phyloP scores from a whole-genome alignment of 2,113 vertebrate genomes.

The Archocentrus centrarchus region DNA sequence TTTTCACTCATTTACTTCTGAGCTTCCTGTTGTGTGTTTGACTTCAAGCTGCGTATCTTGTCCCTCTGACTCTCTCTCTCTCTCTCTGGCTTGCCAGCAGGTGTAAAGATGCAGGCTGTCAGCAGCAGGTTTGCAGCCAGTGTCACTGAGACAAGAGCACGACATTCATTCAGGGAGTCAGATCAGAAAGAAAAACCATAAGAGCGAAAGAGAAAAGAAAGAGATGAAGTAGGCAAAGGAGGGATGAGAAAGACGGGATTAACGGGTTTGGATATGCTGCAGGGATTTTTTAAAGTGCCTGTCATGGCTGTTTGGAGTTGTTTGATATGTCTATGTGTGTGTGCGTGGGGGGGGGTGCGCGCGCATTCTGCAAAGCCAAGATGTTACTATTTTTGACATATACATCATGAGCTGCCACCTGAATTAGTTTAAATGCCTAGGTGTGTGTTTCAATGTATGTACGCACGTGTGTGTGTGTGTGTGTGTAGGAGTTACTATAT shows the following conservation, averaged over 20 bases:
- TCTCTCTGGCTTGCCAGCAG: slow-evolving; percentile 26
- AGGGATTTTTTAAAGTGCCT: slow-evolving; percentile 54
- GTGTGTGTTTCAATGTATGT: background rate
- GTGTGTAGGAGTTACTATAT: slow-evolving; percentile 14
- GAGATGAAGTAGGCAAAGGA: slow-evolving; percentile 53
- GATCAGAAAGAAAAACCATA: slow-evolving; percentile 15
- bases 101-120: slow-evolving; percentile 28
- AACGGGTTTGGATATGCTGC: slow-evolving; percentile 55
- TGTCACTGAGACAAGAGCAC: slow-evolving; percentile 27
- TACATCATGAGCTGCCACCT: background rate
- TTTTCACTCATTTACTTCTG: slow-evolving; percentile 35
- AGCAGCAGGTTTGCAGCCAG: slow-evolving; percentile 43
- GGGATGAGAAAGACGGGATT: slow-evolving; percentile 64
- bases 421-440: slow-evolving; percentile 6
- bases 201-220: slow-evolving; percentile 15
- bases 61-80: background rate
- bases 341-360: background rate
- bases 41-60: slow-evolving; percentile 48
- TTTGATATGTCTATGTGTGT: slow-evolving; percentile 35
- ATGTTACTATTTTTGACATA: slow-evolving; percentile 36
- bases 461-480: background rate
- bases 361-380: background rate
- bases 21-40: slow-evolving; percentile 41
- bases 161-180: slow-evolving; percentile 16
- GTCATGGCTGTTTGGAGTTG: slow-evolving; percentile 45